phyloP scores from a whole-genome alignment of 2,113 vertebrate species.

The Melanocharis versteri region DNA sequence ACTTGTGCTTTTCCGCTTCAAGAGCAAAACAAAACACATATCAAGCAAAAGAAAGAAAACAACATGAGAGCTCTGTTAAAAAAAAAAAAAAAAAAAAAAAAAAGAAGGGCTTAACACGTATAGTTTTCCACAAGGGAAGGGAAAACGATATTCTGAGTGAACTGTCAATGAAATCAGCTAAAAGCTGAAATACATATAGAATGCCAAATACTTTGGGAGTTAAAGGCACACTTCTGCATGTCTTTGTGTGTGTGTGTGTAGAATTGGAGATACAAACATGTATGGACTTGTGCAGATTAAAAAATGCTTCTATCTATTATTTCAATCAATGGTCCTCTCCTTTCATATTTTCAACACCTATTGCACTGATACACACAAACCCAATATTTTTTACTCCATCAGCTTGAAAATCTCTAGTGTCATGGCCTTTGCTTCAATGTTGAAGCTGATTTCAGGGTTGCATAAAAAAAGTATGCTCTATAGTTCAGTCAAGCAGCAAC shows the following conservation, averaged over 20 bases:
- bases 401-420: constrained; percentile 50
- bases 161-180: constrained; percentile 13
- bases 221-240: neutral
- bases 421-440: constrained; percentile 30
- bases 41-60: neutral
- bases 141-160: constrained; percentile 13
- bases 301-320: constrained; percentile 48
- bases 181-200: neutral
- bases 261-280: constrained; percentile 7
- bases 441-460: constrained; percentile 50
- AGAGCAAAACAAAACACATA: neutral
- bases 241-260: neutral
- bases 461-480: constrained; percentile 38
- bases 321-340: constrained; percentile 46
- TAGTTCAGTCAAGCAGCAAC: constrained; percentile 38
- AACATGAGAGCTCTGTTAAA: neutral
- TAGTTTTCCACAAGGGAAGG: neutral
- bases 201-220: constrained; percentile 12
- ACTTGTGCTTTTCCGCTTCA: neutral
- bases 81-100: neutral
- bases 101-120: neutral
- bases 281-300: constrained; percentile 36
- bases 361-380: constrained; percentile 52
- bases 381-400: constrained; percentile 56
- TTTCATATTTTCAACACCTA: constrained; percentile 49